Base-by-base conservation (phyloP, 1,140 invertebrate genomes). In the Drosophila kohkoa region DNA sequence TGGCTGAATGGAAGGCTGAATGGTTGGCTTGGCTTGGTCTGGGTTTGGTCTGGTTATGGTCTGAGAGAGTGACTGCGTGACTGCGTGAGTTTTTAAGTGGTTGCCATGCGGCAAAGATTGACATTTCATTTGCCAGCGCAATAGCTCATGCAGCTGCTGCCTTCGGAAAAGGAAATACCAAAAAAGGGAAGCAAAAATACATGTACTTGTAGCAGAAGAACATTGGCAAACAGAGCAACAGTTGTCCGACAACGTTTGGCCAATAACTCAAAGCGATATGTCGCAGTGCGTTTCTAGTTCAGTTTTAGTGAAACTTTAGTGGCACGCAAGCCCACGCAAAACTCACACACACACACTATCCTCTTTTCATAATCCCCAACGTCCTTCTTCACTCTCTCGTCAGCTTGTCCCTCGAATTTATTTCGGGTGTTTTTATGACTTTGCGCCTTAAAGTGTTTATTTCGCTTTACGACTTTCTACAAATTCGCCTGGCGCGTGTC, bases 371-470 rank as follows among this genome's bases (percentile, higher is more conserved):
- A 65, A 49, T n/a, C 65, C 54, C 46, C 48, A 25, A 46, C 49
- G 15, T 35, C 32, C 28, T 15, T 15, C 25, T 35, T 7, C 32
- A 7, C 2, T 20, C 38, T 28, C 20, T 3, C 4, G 2, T 8
- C 28, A n/a, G 3, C 6, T 25, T 30, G 43, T 25, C 59, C 28
- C 46, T 65, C 73, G 45, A 63, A 72, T 80, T 65, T 86, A 86
- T 81, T 85, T 86, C 58, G 82, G 70, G 70, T 64, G 75, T 75
- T 88, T 88, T 88, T 89, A 89, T 69, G 82, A 76, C 85, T 85
- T 85, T 89, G 58, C 79, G 83, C 78, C 83, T 89, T 87, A 74
- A 79, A 81, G 83, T 88, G 83, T 88, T 88, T 88, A 88, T 83
- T 83, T 89, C 76, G 60, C 68, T 88, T 88, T 83, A 88, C 83